These are phyloP conservation scores for Osmoderma eremita DNA, from an alignment of 2,888 invertebrate species.

Conservation along the genomic window DNA sequence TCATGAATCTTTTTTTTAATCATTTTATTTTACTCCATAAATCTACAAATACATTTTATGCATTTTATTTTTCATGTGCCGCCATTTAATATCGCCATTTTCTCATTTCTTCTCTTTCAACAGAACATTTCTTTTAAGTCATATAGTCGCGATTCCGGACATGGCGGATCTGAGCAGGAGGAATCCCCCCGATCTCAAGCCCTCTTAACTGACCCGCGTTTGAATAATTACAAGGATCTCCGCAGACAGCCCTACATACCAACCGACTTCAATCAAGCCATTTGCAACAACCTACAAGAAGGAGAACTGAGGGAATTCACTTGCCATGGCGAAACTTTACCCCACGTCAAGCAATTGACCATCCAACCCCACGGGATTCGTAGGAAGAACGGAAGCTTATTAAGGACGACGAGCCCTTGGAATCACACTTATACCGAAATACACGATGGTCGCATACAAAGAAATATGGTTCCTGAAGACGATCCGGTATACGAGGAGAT, in stretches of 20 bases:
- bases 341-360: conserved; percentile 57
- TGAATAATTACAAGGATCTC: conserved; percentile 68
- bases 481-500: conserved; percentile 87
- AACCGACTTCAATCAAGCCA: conserved; percentile 62
- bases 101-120: conserved; percentile 50
- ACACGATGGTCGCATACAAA: conserved; percentile 64
- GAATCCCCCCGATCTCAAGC: conserved; percentile 73
- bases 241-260: conserved; percentile 64
- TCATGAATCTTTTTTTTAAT: neutral
- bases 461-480: conserved; percentile 72
- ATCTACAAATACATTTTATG: no score
- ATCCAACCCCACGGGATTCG: conserved; percentile 57
- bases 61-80: no score
- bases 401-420: conserved; percentile 69
- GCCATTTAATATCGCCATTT: no score
- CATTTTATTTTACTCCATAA: no score
- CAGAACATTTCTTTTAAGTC: conserved; percentile 91
- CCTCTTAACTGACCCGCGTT: conserved; percentile 65
- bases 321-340: conserved; percentile 55
- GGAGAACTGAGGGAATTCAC: conserved; percentile 56
- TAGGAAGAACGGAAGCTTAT: conserved; percentile 60
- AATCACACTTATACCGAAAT: conserved; percentile 85
- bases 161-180: conserved; percentile 74
- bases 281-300: conserved; percentile 54
- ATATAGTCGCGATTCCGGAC: conserved; percentile 72